Conservation (phyloP, 2,797 vertebrate species). For the Aldrovandia affinis region DNA sequence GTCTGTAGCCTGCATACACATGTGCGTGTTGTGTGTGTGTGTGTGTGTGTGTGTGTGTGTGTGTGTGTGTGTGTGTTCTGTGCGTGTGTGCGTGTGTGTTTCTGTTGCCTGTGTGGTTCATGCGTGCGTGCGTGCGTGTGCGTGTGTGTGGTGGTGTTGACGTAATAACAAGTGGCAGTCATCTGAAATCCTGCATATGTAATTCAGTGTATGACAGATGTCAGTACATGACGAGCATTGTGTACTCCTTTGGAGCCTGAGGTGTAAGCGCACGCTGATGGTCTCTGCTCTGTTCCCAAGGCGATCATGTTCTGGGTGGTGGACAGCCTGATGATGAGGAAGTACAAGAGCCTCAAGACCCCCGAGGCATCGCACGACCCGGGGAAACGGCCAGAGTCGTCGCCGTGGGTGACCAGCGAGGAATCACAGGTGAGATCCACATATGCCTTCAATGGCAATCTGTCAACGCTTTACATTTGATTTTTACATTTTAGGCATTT, state of each 20-base stretch:
- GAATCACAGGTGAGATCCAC: conserved; percentile 71
- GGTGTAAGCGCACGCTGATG: neutral
- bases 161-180: too few species aligned
- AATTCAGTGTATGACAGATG: too few species aligned
- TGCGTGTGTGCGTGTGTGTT: neutral
- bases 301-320: conserved; percentile 84
- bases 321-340: conserved; percentile 83
- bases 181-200: too few species aligned
- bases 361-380: conserved; percentile 56
- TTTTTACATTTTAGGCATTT: too few species aligned
- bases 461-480: neutral
- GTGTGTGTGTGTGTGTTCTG: neutral
- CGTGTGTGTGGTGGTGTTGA: neutral
- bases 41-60: neutral
- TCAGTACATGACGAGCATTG: too few species aligned
- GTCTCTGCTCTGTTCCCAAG: conserved; percentile 52
- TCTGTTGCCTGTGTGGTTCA: neutral
- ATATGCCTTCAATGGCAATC: neutral
- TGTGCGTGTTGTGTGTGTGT: neutral
- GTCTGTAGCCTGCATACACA: too few species aligned
- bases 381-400: conserved; percentile 55
- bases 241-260: too few species aligned
- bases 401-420: conserved; percentile 54
- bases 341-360: conserved; percentile 70
- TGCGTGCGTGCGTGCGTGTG: neutral